These are phyloP conservation scores for Acronicta leporina DNA, from an alignment of 2,888 invertebrate species.

Conservation along the genomic window DNA sequence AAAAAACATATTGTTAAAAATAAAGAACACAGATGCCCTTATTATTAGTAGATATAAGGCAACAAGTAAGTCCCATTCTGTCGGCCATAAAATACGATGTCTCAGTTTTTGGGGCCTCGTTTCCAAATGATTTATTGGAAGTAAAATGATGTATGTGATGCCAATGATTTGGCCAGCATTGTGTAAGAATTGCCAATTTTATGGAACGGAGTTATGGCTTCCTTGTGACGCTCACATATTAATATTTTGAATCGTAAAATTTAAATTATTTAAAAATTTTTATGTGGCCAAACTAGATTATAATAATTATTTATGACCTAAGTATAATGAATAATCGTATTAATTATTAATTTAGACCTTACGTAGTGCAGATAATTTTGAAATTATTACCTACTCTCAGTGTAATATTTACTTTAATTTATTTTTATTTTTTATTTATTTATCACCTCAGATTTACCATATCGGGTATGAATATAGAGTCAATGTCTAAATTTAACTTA, in stretches of 20 bases:
- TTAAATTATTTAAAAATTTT: not conserved
- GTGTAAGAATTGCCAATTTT: constrained; percentile 36
- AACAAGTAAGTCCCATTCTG: constrained; percentile 33
- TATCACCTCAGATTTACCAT: too few relatives aligned
- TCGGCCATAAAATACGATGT: constrained; percentile 48
- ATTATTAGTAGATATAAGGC: constrained; percentile 53
- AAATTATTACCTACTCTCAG: too few relatives aligned
- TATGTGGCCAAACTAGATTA: constrained; percentile 2
- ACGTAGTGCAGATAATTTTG: too few relatives aligned
- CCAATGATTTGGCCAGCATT: constrained; percentile 48
- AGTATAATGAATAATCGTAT: too few relatives aligned
- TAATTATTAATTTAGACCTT: too few relatives aligned
- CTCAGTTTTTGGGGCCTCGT: constrained; percentile 60
- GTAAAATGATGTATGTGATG: constrained; percentile 48
- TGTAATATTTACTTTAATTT: too few relatives aligned
- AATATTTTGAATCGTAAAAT: constrained; percentile 24
- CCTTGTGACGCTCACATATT: too few relatives aligned
- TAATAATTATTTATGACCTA: too few relatives aligned
- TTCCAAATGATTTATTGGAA: constrained; percentile 61
- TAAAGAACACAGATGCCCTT: constrained; percentile 51
- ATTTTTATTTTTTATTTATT: too few relatives aligned
- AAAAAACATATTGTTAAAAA: constrained; percentile 30
- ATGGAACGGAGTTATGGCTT: constrained; percentile 38
- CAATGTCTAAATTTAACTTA: too few relatives aligned
- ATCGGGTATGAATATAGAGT: too few relatives aligned